Evolutionary conservation across 2,113 vertebrate species (phyloP), one percentile per base, ranked within the genome.

Genomic region (Opisthocomus hoazin): DNA sequence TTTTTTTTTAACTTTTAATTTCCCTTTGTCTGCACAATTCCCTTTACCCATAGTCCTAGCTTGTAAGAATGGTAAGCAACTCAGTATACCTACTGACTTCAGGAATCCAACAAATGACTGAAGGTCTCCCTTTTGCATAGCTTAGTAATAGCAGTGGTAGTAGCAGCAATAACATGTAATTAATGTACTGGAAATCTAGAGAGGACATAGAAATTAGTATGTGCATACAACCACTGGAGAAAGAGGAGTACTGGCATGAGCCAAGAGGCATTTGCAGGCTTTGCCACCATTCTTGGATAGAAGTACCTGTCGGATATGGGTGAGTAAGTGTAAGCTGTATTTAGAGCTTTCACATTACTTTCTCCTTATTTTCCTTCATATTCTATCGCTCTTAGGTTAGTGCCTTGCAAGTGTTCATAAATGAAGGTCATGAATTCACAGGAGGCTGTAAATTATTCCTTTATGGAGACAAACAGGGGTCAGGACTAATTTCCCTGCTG

Each of bases 161-260:
- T 66, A 94, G 80, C 80, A 92, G 60, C 64, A 94, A 68, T 92
- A 92, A 91, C 61, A 51, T 82, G 61, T n/a, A 92, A 91, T 95
- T 92, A 93, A 92, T 91, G 65, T 94, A 64, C 74, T 68, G 81
- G 64, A 96, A 97, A 93, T 87, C 51, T 79, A 56, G 65, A 80
- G 23, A 78, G 80, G 22, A 79, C 87, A 94, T 60, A 78, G 74
- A 87, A 89, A 91, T 95, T 82, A 89, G 64, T 70, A 84, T 87
- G 74, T 89, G 54, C 53, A 81, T 84, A 64, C 84, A 95, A 29
- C 36, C 30, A 46, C 74, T 29, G 68, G 27, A 84, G 51, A 70
- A 89, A 79, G 69, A 66, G 46, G 39, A 81, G 27, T 48, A 15
- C 37, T 68, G 77, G 27, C 0, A 0, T 82, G 77, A 94, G 53